These are phyloP conservation scores for Aythya baeri DNA, from an alignment of 2,113 vertebrate genomes.

Conservation along the genomic window DNA sequence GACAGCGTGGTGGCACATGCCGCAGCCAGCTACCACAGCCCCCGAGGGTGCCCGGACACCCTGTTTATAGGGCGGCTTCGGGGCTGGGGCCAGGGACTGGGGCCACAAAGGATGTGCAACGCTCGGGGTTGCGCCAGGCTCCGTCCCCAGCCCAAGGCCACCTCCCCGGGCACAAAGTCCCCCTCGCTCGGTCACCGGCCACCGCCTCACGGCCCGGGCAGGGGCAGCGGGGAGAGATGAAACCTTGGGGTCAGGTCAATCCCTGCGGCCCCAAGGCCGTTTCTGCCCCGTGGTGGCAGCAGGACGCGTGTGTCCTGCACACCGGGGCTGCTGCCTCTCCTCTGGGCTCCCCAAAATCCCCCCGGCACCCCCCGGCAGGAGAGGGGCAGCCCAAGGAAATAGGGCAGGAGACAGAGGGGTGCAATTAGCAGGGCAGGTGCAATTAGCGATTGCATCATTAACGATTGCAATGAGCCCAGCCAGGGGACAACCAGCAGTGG, in stretches of 20 bases:
- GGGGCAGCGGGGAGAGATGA: too few species aligned
- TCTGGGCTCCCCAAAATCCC: not conserved
- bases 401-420: too few species aligned
- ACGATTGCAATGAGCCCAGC: not conserved
- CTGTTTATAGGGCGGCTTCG: not conserved
- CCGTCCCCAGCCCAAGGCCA: not conserved
- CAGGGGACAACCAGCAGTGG: not conserved
- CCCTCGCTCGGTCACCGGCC: not conserved
- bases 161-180: too few species aligned
- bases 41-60: too few species aligned
- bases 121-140: not conserved
- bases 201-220: not conserved
- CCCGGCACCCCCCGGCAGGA: not conserved
- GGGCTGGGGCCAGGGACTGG: accelerated
- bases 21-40: too few species aligned
- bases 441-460: too few species aligned
- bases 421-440: too few species aligned
- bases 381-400: not conserved
- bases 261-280: not conserved
- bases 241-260: not conserved
- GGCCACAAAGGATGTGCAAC: accelerated
- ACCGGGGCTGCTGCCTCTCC: too few species aligned
- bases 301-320: too few species aligned
- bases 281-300: not conserved
- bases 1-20: accelerated